Conservation (phyloP, 2,888 invertebrate genomes). For the Thalpophila matura region DNA sequence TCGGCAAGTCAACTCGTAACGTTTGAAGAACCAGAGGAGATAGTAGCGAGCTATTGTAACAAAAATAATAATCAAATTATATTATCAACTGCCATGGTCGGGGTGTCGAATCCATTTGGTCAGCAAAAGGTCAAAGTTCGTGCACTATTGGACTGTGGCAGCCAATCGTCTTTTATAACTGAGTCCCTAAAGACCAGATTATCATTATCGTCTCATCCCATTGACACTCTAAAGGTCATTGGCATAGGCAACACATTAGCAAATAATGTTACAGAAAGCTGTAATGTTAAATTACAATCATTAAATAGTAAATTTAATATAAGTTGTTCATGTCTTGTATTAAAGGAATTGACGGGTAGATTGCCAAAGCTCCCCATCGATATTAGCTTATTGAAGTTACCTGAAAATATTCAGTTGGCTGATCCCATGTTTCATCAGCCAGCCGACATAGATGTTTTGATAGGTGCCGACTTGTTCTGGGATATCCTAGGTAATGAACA, state of each 20-base stretch:
- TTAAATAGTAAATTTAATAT: neutral
- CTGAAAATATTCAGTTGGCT: constrained; percentile 18
- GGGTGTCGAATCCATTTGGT: constrained; percentile 6
- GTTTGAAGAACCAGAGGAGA: neutral
- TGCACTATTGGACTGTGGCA: constrained; percentile 28
- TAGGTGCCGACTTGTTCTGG: constrained; percentile 12
- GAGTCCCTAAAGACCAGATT: constrained; percentile 10
- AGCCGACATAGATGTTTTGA: neutral
- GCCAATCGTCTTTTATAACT: constrained; percentile 22
- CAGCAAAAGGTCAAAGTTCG: constrained; percentile 15
- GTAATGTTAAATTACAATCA: neutral
- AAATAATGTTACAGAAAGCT: constrained; percentile 9
- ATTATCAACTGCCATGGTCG: constrained; percentile 20
- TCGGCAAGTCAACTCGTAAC: accelerated
- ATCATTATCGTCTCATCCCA: neutral
- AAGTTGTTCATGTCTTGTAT: constrained; percentile 36
- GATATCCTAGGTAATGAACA: constrained; percentile 20
- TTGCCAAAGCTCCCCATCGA: constrained; percentile 17
- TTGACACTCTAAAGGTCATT: constrained; percentile 13
- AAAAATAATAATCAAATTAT: neutral
- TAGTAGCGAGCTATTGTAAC: neutral
- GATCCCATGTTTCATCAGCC: constrained; percentile 30
- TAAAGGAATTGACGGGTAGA: constrained; percentile 35
- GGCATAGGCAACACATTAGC: constrained; percentile 10
- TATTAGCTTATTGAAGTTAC: constrained; percentile 1